phyloP scores from a whole-genome alignment of 2,888 invertebrate genomes.

The Baronia brevicornis region DNA sequence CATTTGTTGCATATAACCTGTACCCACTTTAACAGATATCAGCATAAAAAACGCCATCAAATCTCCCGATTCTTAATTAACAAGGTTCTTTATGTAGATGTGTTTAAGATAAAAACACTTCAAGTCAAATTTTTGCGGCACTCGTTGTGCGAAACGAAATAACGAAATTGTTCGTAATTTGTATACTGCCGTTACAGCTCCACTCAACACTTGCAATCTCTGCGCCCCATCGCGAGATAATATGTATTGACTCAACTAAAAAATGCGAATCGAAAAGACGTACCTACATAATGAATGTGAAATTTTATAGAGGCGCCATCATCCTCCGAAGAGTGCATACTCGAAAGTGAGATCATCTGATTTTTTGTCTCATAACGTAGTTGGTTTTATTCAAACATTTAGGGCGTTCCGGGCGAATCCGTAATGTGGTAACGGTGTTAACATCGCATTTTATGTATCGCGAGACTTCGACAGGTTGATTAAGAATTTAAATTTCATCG shows the following conservation, averaged over 20 bases:
- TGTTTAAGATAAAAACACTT: constrained; percentile 10
- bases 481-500: constrained; percentile 49
- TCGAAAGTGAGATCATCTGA: constrained; percentile 41
- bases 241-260: constrained; percentile 49
- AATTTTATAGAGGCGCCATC: constrained; percentile 50
- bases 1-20: constrained; percentile 2
- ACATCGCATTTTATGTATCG: constrained; percentile 56
- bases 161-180: constrained; percentile 25
- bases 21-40: constrained; percentile 2
- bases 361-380: constrained; percentile 55
- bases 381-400: constrained; percentile 52
- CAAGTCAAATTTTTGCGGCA: constrained; percentile 9
- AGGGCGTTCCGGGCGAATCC: constrained; percentile 44
- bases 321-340: constrained; percentile 40
- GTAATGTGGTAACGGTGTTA: constrained; percentile 65
- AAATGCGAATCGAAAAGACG: constrained; percentile 47
- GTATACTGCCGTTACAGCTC: constrained; percentile 45
- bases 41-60: constrained; percentile 13
- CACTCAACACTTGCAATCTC: constrained; percentile 55
- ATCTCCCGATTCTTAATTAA: constrained; percentile 13
- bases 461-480: constrained; percentile 44
- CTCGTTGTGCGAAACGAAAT: constrained; percentile 13
- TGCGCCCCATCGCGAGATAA: constrained; percentile 49
- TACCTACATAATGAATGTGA: constrained; percentile 51
- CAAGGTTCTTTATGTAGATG: constrained; percentile 12